Conservation (phyloP, 2,797 vertebrate genomes). For the Pseudochirops corinnae region DNA sequence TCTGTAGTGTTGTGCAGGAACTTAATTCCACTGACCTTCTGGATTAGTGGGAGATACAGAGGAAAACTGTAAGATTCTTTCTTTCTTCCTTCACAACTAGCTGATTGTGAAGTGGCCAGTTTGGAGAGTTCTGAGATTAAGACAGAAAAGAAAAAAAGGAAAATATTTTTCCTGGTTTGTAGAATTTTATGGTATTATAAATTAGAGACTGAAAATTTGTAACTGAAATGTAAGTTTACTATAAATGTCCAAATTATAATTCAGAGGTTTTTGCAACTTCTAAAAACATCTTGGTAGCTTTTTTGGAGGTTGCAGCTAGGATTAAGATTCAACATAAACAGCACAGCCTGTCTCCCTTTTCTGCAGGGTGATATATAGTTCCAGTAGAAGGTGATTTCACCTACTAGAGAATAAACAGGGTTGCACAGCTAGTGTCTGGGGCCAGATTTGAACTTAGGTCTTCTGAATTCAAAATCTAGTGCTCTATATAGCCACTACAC, state of each 20-base stretch:
- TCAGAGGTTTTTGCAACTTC: background rate
- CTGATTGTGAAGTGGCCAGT: too few relatives aligned
- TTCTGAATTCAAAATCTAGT: background rate
- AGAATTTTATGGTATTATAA: too few relatives aligned
- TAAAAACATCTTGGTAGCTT: background rate
- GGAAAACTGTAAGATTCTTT: too few relatives aligned
- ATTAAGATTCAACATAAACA: background rate
- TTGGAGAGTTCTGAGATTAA: too few relatives aligned
- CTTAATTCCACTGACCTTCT: too few relatives aligned
- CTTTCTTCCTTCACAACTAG: too few relatives aligned
- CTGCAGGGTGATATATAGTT: background rate
- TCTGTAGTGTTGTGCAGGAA: too few relatives aligned
- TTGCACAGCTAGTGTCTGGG: background rate
- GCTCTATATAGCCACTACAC: background rate
- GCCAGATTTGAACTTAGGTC: background rate
- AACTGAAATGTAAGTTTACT: background rate
- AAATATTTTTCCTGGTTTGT: too few relatives aligned
- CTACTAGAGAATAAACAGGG: background rate
- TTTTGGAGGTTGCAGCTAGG: background rate
- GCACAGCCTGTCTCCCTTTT: background rate
- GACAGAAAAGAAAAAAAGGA: too few relatives aligned
- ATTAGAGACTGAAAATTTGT: too few relatives aligned
- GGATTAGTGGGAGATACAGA: too few relatives aligned
- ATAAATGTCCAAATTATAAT: background rate
- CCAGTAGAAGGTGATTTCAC: background rate